phyloP scores from a whole-genome alignment of 2,888 invertebrate species.

The Tiliacea citrago region DNA sequence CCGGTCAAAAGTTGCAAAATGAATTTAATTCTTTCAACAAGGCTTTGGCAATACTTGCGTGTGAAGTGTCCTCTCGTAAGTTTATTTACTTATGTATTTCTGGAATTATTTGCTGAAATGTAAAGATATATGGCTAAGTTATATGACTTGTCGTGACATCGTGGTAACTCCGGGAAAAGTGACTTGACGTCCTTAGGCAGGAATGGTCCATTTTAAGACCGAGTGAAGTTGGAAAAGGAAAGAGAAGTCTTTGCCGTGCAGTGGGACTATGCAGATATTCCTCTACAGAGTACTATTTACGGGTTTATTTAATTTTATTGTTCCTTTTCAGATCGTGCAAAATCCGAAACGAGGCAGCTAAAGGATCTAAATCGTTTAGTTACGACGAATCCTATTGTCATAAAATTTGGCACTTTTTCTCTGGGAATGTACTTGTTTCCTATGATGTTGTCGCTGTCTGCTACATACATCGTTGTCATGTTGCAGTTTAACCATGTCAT shows the following conservation, averaged over 20 bases:
- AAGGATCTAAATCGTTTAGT: constrained; percentile 57
- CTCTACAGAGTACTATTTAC: not conserved
- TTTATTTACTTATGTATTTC: constrained; percentile 6
- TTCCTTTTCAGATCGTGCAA: constrained; percentile 40
- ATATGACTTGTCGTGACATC: not conserved
- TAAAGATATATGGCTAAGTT: too few relatives aligned
- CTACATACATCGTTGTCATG: constrained; percentile 55
- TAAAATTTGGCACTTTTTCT: constrained; percentile 54
- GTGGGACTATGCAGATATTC: too few relatives aligned
- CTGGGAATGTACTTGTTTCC: constrained; percentile 56
- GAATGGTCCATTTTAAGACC: not conserved
- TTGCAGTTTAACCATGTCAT: constrained; percentile 55
- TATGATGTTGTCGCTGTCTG: constrained; percentile 52
- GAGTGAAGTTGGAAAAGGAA: not conserved
- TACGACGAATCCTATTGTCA: constrained; percentile 51
- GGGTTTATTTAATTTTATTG: not conserved
- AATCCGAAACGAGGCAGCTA: constrained; percentile 35
- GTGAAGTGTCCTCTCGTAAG: constrained; percentile 49
- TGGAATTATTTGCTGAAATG: not conserved
- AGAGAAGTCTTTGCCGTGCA: too few relatives aligned
- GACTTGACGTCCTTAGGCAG: too few relatives aligned
- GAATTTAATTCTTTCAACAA: constrained; percentile 49
- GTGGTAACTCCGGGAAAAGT: not conserved
- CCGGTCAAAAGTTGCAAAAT: constrained; percentile 51
- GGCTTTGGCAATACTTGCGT: constrained; percentile 48